These are phyloP conservation scores for Amia ocellicauda DNA, from an alignment of 2,113 vertebrate genomes.

Conservation along the genomic window DNA sequence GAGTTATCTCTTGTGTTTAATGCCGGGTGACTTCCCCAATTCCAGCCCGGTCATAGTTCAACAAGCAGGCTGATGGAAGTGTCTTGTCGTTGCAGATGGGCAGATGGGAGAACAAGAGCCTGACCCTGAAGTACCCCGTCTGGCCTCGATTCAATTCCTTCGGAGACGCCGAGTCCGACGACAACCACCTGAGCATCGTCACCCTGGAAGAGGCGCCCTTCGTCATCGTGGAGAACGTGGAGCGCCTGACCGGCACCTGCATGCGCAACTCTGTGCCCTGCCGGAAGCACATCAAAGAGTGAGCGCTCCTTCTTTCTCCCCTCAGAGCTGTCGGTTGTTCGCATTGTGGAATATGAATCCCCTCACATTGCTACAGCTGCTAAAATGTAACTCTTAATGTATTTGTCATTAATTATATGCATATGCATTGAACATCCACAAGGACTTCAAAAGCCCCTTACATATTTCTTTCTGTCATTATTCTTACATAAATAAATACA, in stretches of 20 bases:
- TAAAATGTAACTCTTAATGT: too few relatives aligned
- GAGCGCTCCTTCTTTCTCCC: constrained; percentile 46
- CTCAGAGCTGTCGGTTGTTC: too few relatives aligned
- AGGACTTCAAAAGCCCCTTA: too few relatives aligned
- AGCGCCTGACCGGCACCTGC: constrained; percentile 89
- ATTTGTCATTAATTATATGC: too few relatives aligned
- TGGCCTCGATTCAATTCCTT: constrained; percentile 95
- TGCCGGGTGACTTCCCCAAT: too few relatives aligned
- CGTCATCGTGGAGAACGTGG: constrained; percentile 94
- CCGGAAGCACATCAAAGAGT: constrained; percentile 92
- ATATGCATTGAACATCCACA: too few relatives aligned
- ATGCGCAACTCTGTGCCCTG: constrained; percentile 95
- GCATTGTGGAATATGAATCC: too few relatives aligned
- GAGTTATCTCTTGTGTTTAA: too few relatives aligned
- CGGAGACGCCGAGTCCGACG: constrained; percentile 81
- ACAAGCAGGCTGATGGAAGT: not conserved
- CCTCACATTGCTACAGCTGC: too few relatives aligned
- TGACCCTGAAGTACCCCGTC: constrained; percentile 88
- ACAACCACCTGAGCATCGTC: constrained; percentile 95
- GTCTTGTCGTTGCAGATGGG: constrained; percentile 74
- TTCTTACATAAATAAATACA: too few relatives aligned
- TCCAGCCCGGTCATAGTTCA: too few relatives aligned
- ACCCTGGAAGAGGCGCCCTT: constrained; percentile 98
- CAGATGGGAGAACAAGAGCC: constrained; percentile 88
- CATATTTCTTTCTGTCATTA: too few relatives aligned